Evolutionary conservation across 2,888 invertebrate species (phyloP).

Genomic region (Mamestra brassicae): DNA sequence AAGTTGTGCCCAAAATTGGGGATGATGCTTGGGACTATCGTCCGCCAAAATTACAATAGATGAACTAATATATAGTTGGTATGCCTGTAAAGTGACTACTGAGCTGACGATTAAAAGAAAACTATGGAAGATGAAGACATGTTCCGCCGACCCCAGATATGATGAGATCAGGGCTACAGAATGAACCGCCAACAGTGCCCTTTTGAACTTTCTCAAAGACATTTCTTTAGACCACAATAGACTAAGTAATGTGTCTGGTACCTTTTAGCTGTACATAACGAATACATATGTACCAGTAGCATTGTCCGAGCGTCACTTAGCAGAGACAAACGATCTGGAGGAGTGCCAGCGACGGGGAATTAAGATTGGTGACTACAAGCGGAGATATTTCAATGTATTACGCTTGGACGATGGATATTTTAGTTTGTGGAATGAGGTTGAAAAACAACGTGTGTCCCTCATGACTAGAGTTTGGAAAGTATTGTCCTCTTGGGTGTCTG

Average conservation of each 20-base stretch:
- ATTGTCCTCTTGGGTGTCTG: background rate
- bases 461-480: background rate
- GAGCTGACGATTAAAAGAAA: background rate
- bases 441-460: background rate
- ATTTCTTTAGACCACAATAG: slow-evolving; percentile 26
- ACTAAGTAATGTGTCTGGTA: slow-evolving; percentile 53
- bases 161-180: background rate
- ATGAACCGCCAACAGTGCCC: background rate
- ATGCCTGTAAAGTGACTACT: background rate
- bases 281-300: slow-evolving; percentile 53
- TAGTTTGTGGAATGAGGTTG: slow-evolving; percentile 15
- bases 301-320: slow-evolving; percentile 67
- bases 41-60: background rate
- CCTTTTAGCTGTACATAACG: slow-evolving; percentile 52
- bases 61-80: background rate
- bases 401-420: slow-evolving; percentile 45
- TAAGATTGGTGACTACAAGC: slow-evolving; percentile 63
- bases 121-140: background rate
- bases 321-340: slow-evolving; percentile 65
- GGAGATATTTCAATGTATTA: slow-evolving; percentile 59
- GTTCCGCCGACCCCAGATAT: no score
- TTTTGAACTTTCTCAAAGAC: slow-evolving; percentile 6
- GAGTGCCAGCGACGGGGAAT: slow-evolving; percentile 64
- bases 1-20: background rate
- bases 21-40: background rate